Conservation (phyloP, 2,113 vertebrate species). For the Macaca nemestrina region DNA sequence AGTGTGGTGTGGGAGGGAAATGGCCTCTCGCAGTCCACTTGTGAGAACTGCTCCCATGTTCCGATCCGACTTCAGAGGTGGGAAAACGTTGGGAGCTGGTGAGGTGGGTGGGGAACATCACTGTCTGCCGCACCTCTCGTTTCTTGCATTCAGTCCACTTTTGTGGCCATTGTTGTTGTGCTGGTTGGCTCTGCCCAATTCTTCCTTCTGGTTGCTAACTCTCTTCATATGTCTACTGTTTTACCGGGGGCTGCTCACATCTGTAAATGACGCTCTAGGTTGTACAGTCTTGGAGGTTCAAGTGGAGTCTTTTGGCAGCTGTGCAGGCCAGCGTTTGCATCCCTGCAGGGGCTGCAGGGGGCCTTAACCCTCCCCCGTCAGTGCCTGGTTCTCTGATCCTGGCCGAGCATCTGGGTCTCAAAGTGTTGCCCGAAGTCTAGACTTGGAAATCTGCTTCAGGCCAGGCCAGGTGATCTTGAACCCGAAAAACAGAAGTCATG, state of each 20-base stretch:
- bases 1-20: no score
- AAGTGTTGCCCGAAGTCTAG: not conserved
- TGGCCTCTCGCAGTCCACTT: no score
- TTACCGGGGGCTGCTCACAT: not conserved
- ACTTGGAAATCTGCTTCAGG: not conserved
- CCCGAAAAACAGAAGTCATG: rapidly evolving
- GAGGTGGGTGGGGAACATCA: no score
- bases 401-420: not conserved
- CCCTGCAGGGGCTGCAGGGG: no score
- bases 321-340: not conserved
- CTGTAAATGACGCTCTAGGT: not conserved
- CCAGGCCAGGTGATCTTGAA: not conserved
- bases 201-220: not conserved
- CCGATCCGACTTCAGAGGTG: not conserved
- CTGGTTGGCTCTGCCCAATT: not conserved
- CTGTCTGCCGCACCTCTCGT: no score
- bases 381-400: not conserved
- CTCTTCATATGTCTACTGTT: not conserved
- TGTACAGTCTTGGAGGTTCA: not conserved
- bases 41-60: not conserved
- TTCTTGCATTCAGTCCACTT: not conserved
- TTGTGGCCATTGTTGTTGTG: rapidly evolving
- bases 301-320: not conserved
- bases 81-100: not conserved
- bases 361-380: rapidly evolving